A percentile compares a stretch with the other conserved stretches of the same genome.
These are phyloP conservation scores for Andrena bucephala DNA, from an alignment of 2,888 invertebrate species.

Conservation along the genomic window DNA sequence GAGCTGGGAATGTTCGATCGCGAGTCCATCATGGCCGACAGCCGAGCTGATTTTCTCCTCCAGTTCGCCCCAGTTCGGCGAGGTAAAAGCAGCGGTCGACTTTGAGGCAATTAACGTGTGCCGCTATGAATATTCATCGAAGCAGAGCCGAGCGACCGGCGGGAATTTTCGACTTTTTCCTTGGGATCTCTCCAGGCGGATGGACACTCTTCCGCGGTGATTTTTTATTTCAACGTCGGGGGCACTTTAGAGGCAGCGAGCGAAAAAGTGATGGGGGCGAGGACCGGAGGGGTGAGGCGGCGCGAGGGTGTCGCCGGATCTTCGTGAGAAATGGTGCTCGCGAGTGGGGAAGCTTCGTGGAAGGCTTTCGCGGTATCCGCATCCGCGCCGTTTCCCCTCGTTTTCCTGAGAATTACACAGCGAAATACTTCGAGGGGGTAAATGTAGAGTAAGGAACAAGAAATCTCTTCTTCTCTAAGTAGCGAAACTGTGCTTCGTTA, in stretches of 20 bases:
- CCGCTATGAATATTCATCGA: constrained; percentile 11
- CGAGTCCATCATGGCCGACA: constrained; percentile 6
- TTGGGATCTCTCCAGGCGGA: constrained; percentile 8
- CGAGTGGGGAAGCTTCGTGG: constrained; percentile 30
- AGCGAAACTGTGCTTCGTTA: too few relatives aligned
- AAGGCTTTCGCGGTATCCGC: constrained; percentile 23
- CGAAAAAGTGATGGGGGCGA: constrained; percentile 12
- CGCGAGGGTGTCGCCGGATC: constrained; percentile 46
- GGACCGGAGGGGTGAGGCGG: not conserved
- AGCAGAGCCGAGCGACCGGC: not conserved
- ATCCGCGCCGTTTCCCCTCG: constrained; percentile 30
- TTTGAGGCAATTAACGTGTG: constrained; percentile 16
- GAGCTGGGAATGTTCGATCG: not conserved
- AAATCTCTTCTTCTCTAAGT: not conserved
- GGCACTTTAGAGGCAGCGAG: constrained; percentile 12
- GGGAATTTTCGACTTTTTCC: not conserved
- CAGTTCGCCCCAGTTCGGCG: not conserved
- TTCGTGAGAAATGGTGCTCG: constrained; percentile 46
- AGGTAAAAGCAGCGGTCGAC: constrained; percentile 27
- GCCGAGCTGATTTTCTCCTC: constrained; percentile 16
- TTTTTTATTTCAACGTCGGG: constrained; percentile 49
- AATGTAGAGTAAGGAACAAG: not conserved
- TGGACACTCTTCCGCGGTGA: constrained; percentile 32
- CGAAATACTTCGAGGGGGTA: not conserved
- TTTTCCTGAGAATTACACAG: not conserved